Conservation (phyloP, 2,888 invertebrate species). For the Alitta virens region DNA sequence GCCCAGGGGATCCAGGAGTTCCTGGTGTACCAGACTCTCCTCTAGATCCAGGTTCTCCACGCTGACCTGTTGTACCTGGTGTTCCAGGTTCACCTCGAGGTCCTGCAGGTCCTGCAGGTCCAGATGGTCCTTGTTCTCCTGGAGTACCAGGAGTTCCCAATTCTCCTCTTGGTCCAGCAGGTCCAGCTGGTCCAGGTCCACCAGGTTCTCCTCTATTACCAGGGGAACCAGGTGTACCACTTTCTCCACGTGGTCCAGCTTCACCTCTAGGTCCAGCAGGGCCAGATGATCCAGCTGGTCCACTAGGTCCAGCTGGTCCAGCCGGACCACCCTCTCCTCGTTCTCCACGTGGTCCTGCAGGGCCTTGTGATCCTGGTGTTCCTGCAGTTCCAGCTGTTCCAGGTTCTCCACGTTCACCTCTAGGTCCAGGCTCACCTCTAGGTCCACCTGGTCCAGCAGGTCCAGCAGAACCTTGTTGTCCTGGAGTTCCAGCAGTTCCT, state of each 20-base stretch:
- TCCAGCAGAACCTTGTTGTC: conserved; percentile 19
- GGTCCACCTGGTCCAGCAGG: conserved; percentile 18
- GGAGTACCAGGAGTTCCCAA: conserved; percentile 7
- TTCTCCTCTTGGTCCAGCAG: conserved; percentile 21
- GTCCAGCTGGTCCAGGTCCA: conserved; percentile 1
- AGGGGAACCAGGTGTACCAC: neutral
- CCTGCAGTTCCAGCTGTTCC: conserved; percentile 17
- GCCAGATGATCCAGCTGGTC: conserved; percentile 19
- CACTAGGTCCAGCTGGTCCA: conserved; percentile 20
- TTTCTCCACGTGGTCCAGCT: conserved; percentile 14
- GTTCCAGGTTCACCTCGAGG: conserved; percentile 16
- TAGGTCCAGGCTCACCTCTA: conserved; percentile 14
- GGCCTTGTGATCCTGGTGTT: conserved; percentile 21
- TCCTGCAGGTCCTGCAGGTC: conserved; percentile 26
- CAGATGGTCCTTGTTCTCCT: conserved; percentile 22
- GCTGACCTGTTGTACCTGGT: conserved; percentile 7
- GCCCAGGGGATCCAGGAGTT: conserved; percentile 14
- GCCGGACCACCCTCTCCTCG: conserved; percentile 19
- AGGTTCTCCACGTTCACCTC: conserved; percentile 17
- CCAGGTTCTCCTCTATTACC: conserved; percentile 1
- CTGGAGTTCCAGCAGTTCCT: conserved; percentile 26
- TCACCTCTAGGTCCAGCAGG: conserved; percentile 23
- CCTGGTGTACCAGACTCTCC: conserved; percentile 4
- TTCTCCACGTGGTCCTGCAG: conserved; percentile 15
- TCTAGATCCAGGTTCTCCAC: conserved; percentile 15